Conservation (phyloP, 2,888 invertebrate species). For the Tanypteryx hageni region DNA sequence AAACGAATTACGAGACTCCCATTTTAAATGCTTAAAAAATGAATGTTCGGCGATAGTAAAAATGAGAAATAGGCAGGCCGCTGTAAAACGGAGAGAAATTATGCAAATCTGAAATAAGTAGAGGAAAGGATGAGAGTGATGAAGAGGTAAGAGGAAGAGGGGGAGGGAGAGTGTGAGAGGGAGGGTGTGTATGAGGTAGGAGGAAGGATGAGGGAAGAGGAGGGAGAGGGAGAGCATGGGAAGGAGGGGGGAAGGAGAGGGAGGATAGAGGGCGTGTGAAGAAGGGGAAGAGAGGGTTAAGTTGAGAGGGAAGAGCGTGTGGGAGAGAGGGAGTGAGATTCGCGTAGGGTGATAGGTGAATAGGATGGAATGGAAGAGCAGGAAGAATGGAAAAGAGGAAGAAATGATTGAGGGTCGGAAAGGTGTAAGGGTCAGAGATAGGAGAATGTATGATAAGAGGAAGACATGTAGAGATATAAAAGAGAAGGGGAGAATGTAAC, state of each 20-base stretch:
- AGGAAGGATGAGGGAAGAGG: not conserved
- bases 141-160: not conserved
- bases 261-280: not conserved
- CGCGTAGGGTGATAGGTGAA: not conserved
- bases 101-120: not conserved
- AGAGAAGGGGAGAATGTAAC: no score
- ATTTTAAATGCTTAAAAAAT: no score
- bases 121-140: not conserved
- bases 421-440: not conserved
- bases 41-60: no score
- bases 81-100: not conserved
- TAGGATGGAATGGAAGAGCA: not conserved
- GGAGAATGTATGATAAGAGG: no score
- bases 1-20: no score
- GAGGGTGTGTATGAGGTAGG: not conserved
- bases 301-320: not conserved
- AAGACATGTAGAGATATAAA: no score
- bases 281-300: not conserved
- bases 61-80: no score
- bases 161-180: not conserved
- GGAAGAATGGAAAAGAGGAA: not conserved
- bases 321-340: not conserved
- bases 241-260: not conserved
- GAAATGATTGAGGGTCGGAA: not conserved
- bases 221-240: no score